phyloP scores from a whole-genome alignment of 2,113 vertebrate species.

The Apus apus region DNA sequence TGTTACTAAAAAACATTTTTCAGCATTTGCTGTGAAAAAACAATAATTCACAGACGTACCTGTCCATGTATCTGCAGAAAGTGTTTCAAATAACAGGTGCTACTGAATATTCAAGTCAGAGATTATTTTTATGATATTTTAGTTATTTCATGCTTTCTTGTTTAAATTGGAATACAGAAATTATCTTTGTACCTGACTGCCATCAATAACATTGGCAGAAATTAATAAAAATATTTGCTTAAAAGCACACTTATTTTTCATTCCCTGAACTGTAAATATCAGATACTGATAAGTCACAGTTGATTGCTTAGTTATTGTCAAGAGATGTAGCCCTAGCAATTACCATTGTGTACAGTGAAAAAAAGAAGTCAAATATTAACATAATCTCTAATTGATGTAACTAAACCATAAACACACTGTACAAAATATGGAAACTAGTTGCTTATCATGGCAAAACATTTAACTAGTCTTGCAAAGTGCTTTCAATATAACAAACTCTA shows the following conservation, averaged over 20 bases:
- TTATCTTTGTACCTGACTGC: neutral
- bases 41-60: neutral
- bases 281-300: neutral
- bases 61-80: rapidly evolving
- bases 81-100: neutral
- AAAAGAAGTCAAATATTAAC: conserved; percentile 15
- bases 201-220: neutral
- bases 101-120: neutral
- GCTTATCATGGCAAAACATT: conserved; percentile 2
- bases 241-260: neutral
- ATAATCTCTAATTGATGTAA: neutral
- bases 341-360: neutral
- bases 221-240: conserved; percentile 17
- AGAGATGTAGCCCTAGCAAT: neutral
- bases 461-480: neutral
- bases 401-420: neutral
- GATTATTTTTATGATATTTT: neutral
- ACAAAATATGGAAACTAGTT: conserved; percentile 14
- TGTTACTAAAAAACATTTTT: neutral
- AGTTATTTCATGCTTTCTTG: neutral
- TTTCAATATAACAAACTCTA: neutral
- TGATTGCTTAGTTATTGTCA: neutral
- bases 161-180: neutral
- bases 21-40: neutral
- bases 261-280: conserved; percentile 28